Base-by-base conservation (phyloP, 92 coral and sea anemone genomes). In the Isaurus tuberculatus region DNA sequence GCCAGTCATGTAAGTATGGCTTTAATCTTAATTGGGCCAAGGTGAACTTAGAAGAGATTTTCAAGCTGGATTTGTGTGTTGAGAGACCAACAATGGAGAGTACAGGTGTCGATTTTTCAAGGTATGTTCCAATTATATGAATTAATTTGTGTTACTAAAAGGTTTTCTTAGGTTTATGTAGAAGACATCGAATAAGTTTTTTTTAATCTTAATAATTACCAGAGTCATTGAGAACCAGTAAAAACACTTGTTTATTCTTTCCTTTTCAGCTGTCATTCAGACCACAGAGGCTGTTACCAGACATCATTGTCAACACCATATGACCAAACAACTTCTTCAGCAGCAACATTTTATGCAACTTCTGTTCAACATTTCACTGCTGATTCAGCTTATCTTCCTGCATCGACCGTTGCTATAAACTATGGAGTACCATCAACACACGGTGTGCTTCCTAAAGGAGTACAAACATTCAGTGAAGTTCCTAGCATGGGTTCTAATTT, bases 1-100 rank as follows among this genome's bases (percentile, higher is more conserved):
- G 99, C 79, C 95, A 88, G 80, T 77, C 68, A 13, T 97, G 99
- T 53, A 94, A 86, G 34, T 97, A 94, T 86, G 99, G 99, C 57
- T 97, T 97, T 88, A 97, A 97, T 90, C 90, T 97, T 25, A 93
- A 97, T 89, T 97, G 99, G 99, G 95, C 98, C 13, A 61, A 80
- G 15, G 91, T 98, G 29, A 97, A 97, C 91, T 93, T 97, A 43
- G 98, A 97, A 72, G 55, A 86, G 43, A 97, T 97, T 81, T 97
- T 92, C 86, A 91, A 93, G 19, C 78, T 89, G 2, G 91, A 91
- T 19, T 66, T 83, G 51, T 67, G 85, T 40, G 36, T 67, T n/a
- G 74, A 65, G 1, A 25, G 49, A 10, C 44, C 75, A n/a, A 19
- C 86, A 15, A 10, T 80, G 29, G 79, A 64, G 15, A 40, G 57